Evolutionary conservation across 2,113 vertebrate genomes (phyloP), one percentile per base, ranked within the genome.

Genomic region (Paracanthobrama guichenoti): DNA sequence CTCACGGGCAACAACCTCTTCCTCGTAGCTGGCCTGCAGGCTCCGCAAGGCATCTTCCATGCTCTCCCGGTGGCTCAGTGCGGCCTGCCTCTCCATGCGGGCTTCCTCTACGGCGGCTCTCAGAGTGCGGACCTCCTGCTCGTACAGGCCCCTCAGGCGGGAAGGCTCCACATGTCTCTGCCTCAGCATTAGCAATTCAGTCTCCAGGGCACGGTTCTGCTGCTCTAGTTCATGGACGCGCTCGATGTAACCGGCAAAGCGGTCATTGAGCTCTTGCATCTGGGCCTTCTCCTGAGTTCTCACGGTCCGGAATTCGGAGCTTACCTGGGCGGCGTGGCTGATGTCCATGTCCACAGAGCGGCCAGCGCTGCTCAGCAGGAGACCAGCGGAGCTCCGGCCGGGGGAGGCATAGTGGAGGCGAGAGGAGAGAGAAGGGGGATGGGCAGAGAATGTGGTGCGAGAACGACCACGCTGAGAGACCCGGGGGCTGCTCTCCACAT

Each of bases 81-180:
- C 88, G 6, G 90, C 91, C 81, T 94, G 93, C 14, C 93, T 92
- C 2, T 95, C 93, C 53, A 90, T 91, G 64, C 90, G 92, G 77
- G 94, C 95, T 86, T 95, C 92, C 4, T 93, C 93, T 50, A 94
- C 91, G 0, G 94, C 95, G 0, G 93, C 93, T 35, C 93, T 93
- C 73, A 92, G 88, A 60, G 91, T 72, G 1, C 94, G 91, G 79
- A 92, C 91, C 86, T 94, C 94, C 39, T 92, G 93, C 87, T 84
- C 87, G 0, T 93, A 93, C 20, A 91, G 48, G 4, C 39, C 89
- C 85, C 90, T 89, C 85, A 95, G 91, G 16, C 96, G 94, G 85
- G 96, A 97, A 0, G 97, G 97, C 84, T 98, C 96, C 1, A 91
- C 89, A 92, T 98, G 95, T 22, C 95, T 92, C 84, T 94, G 93